phyloP scores from a whole-genome alignment of 2,888 invertebrate species.

The Netelia fuscicornis region DNA sequence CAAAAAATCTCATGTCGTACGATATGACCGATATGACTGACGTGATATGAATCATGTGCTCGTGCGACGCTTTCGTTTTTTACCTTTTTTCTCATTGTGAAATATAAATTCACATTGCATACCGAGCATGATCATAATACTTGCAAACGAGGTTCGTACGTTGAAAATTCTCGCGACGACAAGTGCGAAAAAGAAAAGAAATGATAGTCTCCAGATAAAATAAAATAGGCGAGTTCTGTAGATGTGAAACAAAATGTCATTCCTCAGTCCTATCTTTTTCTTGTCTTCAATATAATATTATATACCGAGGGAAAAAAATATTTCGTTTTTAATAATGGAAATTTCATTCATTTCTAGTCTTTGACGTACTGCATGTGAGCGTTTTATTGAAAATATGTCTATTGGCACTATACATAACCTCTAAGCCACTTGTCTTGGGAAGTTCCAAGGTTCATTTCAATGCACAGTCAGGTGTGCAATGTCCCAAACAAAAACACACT shows the following conservation, averaged over 20 bases:
- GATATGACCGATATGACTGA: constrained; percentile 44
- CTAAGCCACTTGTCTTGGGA: background rate
- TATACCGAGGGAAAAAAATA: background rate
- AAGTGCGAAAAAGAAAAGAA: background rate
- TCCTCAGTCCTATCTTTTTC: background rate
- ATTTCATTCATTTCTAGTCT: background rate
- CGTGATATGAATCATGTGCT: constrained; percentile 41
- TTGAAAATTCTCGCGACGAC: background rate
- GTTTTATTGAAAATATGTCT: background rate
- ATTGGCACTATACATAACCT: background rate
- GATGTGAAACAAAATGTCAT: background rate
- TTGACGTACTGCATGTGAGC: background rate
- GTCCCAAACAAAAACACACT: background rate
- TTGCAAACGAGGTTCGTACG: constrained; percentile 30
- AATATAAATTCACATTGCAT: background rate
- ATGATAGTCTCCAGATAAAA: background rate
- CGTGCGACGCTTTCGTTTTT: constrained; percentile 5
- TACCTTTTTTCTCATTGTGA: constrained; percentile 14
- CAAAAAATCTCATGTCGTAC: constrained; percentile 2
- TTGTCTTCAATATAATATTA: background rate
- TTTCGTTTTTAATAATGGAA: background rate
- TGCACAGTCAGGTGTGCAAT: no score
- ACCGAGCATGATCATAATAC: constrained; percentile 19
- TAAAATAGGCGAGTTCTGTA: background rate
- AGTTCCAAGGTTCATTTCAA: background rate